Conservation (phyloP, 2,113 vertebrate species). For the Ellobius talpinus region DNA sequence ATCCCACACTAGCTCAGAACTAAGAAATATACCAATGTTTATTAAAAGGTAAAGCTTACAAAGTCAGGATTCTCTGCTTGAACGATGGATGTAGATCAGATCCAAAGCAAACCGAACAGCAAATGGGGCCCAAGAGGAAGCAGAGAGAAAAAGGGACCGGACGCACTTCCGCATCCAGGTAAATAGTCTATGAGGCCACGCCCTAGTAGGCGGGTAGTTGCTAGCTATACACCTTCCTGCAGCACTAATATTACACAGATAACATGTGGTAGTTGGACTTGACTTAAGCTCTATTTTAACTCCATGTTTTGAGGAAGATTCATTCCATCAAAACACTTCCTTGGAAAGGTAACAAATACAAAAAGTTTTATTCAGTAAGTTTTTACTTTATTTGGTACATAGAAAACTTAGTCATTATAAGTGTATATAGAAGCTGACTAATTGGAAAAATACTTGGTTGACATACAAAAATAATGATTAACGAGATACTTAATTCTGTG, state of each 20-base stretch:
- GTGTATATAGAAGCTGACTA: background rate
- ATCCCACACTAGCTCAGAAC: no score
- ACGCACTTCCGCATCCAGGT: no score
- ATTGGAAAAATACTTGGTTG: background rate
- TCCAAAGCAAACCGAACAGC: no score
- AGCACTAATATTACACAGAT: background rate
- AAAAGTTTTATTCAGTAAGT: background rate
- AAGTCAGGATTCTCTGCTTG: no score
- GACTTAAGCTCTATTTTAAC: background rate
- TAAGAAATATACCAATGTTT: no score
- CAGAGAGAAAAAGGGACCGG: no score
- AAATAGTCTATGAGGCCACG: no score
- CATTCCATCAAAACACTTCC: slow-evolving; percentile 4
- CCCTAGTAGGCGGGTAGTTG: no score
- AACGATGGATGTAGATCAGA: no score
- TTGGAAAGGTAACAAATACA: background rate
- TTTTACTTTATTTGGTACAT: slow-evolving; percentile 10
- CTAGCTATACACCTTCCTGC: no score
- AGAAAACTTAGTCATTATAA: slow-evolving; percentile 43
- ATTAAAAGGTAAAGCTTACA: no score
- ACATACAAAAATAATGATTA: slow-evolving; percentile 19
- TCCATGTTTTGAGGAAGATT: background rate
- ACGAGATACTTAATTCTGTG: slow-evolving; percentile 11
- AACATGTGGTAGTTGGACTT: background rate
- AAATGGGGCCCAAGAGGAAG: no score